Conservation (phyloP, 2,888 invertebrate genomes). For the Glomeris marginata region DNA sequence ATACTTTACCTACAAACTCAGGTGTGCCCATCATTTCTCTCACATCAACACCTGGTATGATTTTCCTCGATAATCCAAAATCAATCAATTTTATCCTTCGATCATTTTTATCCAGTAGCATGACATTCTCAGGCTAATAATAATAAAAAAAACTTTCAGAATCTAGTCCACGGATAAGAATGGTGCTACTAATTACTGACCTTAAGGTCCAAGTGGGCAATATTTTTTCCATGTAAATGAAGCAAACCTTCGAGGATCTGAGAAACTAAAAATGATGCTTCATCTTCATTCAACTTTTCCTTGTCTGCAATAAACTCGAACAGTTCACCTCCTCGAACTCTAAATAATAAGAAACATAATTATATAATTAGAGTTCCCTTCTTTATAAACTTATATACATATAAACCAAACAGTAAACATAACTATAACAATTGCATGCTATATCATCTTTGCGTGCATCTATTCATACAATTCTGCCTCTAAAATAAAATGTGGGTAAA, state of each 20-base stretch:
- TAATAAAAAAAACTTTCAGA: constrained; percentile 13
- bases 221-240: constrained; percentile 44
- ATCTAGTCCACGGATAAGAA: too few species aligned
- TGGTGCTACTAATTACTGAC: constrained; percentile 21
- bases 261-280: constrained; percentile 43
- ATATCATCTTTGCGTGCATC: too few species aligned
- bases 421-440: background rate
- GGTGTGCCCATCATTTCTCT: constrained; percentile 43
- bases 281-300: constrained; percentile 40
- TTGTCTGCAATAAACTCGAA: constrained; percentile 42
- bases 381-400: background rate
- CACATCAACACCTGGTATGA: constrained; percentile 30
- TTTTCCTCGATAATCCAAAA: constrained; percentile 41
- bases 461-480: too few species aligned
- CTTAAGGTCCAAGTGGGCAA: constrained; percentile 51
- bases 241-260: constrained; percentile 46
- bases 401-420: background rate
- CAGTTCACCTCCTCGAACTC: constrained; percentile 47
- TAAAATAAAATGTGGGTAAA: too few species aligned
- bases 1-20: constrained; percentile 37
- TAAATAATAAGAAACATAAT: constrained; percentile 23
- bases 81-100: constrained; percentile 46
- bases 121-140: constrained; percentile 45
- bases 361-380: background rate
- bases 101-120: constrained; percentile 36